Conservation (phyloP, 2,113 vertebrate genomes). For the Eubucco bourcierii region DNA sequence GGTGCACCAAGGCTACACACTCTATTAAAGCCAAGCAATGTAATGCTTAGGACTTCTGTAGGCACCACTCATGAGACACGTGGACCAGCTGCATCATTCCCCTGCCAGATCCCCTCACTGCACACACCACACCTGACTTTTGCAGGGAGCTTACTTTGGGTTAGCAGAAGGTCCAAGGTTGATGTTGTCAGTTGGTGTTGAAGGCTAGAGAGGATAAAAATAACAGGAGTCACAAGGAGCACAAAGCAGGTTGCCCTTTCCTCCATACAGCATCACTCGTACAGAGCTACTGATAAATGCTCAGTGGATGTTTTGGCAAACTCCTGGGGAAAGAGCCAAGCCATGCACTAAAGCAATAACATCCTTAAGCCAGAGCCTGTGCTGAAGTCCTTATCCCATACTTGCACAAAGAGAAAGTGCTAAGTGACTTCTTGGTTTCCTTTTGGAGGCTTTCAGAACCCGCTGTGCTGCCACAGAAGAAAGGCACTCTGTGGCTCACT, state of each 20-base stretch:
- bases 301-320: not conserved
- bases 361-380: not conserved
- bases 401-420: too few relatives aligned
- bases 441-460: not conserved
- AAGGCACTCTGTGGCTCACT: not conserved
- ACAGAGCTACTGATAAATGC: not conserved
- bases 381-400: not conserved
- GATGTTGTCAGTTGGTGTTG: conserved; percentile 79
- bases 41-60: not conserved
- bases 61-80: not conserved
- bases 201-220: conserved; percentile 60
- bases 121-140: not conserved
- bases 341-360: not conserved
- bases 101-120: not conserved
- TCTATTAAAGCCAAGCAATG: not conserved
- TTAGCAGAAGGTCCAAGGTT: conserved; percentile 96
- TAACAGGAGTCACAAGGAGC: not conserved
- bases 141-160: conserved; percentile 87
- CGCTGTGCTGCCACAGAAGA: not conserved
- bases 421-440: not conserved
- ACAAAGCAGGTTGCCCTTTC: not conserved
- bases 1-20: not conserved
- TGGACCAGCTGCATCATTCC: not conserved
- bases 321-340: not conserved
- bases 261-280: not conserved